Percentiles rank a stretch among this genome's conserved stretches.
phyloP scores from a whole-genome alignment of 2,888 invertebrate genomes.

The Byasa hedistus region DNA sequence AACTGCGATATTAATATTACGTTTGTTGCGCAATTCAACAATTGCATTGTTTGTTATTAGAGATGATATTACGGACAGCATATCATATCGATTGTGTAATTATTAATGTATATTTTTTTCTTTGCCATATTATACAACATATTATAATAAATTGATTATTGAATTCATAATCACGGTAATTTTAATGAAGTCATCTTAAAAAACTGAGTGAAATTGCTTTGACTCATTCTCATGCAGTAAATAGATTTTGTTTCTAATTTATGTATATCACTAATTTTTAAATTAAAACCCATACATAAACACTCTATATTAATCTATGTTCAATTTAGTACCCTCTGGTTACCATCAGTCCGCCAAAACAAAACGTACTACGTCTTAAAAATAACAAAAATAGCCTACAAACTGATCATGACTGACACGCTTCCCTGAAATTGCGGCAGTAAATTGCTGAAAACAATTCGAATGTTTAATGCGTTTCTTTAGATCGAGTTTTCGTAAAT shows the following conservation, averaged over 20 bases:
- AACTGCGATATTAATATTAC: slow-evolving; percentile 12
- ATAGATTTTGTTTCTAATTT: too few species aligned
- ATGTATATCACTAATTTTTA: not conserved
- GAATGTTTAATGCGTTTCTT: slow-evolving; percentile 1
- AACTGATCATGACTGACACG: slow-evolving; percentile 42
- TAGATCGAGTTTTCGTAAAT: not conserved
- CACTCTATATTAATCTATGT: slow-evolving; percentile 25
- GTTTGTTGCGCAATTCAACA: slow-evolving; percentile 21
- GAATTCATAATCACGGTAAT: not conserved
- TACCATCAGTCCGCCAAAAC: slow-evolving; percentile 48
- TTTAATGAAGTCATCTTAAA: not conserved
- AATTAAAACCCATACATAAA: not conserved
- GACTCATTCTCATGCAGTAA: too few species aligned
- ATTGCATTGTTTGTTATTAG: slow-evolving; percentile 14
- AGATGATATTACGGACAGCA: slow-evolving; percentile 5
- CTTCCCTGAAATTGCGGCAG: slow-evolving; percentile 13
- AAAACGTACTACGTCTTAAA: slow-evolving; percentile 42
- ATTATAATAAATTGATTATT: not conserved
- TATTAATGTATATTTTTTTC: slow-evolving; percentile 6
- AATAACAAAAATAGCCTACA: slow-evolving; percentile 55
- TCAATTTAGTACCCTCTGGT: slow-evolving; percentile 51
- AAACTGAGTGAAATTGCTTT: not conserved
- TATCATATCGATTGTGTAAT: slow-evolving; percentile 19
- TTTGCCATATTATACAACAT: not conserved
- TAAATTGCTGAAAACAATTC: slow-evolving; percentile 16